Evolutionary conservation across 2,113 vertebrate genomes (phyloP).

Genomic region (Pomatostomus ruficeps): DNA sequence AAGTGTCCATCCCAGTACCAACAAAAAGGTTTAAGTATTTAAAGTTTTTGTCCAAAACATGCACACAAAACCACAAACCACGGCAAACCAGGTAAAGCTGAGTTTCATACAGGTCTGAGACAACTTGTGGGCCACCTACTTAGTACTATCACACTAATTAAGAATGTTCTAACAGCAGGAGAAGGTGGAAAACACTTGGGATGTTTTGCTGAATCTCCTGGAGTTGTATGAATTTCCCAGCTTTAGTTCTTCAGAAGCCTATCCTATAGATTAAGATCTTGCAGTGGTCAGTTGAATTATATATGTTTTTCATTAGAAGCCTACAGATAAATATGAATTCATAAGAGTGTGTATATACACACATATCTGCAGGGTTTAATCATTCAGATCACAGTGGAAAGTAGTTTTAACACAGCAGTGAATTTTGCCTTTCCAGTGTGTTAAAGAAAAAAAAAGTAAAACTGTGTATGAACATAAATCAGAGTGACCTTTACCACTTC

Average conservation of each 20-base stretch:
- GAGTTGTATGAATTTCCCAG: neutral
- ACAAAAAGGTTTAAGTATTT: fast-evolving
- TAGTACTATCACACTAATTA: neutral
- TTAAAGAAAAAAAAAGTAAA: neutral
- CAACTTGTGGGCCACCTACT: neutral
- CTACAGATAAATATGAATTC: constrained; percentile 26
- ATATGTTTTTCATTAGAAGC: constrained; percentile 14
- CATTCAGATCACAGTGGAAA: constrained; percentile 25
- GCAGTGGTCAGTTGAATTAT: constrained; percentile 5
- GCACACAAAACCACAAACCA: fast-evolving
- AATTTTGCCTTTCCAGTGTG: constrained; percentile 12
- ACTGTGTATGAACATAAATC: constrained; percentile 16
- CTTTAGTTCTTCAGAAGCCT: neutral
- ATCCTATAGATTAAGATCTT: neutral
- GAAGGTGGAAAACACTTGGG: neutral
- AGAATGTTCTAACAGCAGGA: neutral
- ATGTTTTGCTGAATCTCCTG: neutral
- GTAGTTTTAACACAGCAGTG: constrained; percentile 42
- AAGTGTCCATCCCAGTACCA: neutral
- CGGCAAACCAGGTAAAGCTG: neutral
- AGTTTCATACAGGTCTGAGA: neutral
- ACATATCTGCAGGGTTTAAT: neutral
- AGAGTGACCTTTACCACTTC: constrained; percentile 23
- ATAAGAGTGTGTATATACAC: neutral
- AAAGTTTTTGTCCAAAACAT: neutral